These are phyloP conservation scores for Microcebus tavaratra DNA, from an alignment of 2,113 vertebrate genomes.

Conservation along the genomic window DNA sequence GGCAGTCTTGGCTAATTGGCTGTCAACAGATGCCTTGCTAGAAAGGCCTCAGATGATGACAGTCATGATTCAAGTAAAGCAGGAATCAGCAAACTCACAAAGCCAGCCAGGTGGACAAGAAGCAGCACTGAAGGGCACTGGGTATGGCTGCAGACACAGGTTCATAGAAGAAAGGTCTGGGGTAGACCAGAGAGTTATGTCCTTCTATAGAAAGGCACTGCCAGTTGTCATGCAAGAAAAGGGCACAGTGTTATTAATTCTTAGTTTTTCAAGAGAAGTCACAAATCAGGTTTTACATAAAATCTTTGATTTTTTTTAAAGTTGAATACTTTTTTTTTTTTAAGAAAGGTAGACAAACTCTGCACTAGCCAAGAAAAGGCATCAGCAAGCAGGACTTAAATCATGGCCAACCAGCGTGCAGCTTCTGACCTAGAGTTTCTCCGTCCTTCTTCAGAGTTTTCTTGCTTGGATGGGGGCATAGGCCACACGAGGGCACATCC, in stretches of 20 bases:
- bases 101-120: neutral
- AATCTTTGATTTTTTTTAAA: neutral
- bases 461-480: neutral
- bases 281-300: neutral
- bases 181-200: neutral
- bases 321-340: neutral
- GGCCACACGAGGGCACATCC: neutral
- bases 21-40: neutral
- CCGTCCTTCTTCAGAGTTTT: neutral
- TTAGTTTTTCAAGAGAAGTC: neutral
- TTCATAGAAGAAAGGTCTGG: rapidly evolving
- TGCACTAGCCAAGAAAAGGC: neutral
- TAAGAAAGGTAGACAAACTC: neutral
- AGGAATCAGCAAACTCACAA: neutral
- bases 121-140: neutral
- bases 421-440: neutral
- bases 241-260: neutral
- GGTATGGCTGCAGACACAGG: neutral
- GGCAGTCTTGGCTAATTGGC: neutral
- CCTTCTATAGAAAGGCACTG: neutral
- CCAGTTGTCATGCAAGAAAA: neutral
- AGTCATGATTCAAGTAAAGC: neutral
- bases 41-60: neutral
- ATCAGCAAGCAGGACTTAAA: neutral
- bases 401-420: neutral